Conservation (phyloP, 2,797 vertebrate species). For the Falco cherrug region DNA sequence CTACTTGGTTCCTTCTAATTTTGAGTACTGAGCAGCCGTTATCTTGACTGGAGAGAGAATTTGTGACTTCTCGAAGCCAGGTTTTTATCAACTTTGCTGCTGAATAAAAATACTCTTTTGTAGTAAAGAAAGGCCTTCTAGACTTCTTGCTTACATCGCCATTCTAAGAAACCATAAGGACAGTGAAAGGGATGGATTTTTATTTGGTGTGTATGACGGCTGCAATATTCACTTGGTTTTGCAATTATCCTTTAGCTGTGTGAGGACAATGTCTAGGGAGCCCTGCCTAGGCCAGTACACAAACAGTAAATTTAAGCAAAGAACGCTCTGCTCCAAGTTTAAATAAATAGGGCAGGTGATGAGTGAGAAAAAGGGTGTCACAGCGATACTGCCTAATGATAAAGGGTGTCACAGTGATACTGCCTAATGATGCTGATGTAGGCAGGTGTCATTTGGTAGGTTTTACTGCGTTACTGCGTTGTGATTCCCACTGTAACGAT, state of each 20-base stretch:
- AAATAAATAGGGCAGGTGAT: not conserved
- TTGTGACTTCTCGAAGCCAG: not conserved
- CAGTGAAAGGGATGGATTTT: not conserved
- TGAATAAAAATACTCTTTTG: not conserved
- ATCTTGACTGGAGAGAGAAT: not conserved
- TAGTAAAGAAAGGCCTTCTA: not conserved
- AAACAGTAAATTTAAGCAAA: not conserved
- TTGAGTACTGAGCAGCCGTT: not conserved
- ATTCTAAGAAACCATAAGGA: not conserved
- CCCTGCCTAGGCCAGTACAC: not conserved
- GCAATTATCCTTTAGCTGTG: not conserved
- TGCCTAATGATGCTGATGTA: not conserved
- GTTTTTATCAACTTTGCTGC: not conserved
- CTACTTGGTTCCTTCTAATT: not conserved
- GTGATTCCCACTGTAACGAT: not conserved
- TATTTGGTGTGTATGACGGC: not conserved
- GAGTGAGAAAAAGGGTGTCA: not conserved
- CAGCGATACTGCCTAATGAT: not conserved
- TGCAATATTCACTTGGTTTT: not conserved
- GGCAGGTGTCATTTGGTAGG: not conserved
- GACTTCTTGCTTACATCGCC: not conserved
- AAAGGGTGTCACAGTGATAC: not conserved
- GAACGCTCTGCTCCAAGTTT: not conserved
- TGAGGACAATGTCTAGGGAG: not conserved
- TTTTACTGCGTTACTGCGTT: not conserved